phyloP scores from a whole-genome alignment of 2,113 vertebrate species.

The Neotragus pygmaeus region DNA sequence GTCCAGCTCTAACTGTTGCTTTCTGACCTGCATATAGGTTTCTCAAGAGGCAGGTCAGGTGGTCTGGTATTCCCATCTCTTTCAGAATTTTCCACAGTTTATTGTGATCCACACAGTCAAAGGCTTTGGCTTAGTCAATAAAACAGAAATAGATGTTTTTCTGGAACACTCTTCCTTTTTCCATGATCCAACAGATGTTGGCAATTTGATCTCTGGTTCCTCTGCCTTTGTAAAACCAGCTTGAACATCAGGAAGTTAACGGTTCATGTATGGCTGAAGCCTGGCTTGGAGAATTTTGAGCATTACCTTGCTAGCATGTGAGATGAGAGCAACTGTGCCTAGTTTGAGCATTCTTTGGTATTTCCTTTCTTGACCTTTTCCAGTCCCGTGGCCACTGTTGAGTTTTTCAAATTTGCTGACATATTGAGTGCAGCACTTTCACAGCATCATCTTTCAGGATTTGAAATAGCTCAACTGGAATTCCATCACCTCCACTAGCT shows the following conservation, averaged over 20 bases:
- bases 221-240: neutral
- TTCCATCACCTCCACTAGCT: neutral
- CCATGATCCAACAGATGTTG: rapidly evolving
- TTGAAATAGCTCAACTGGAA: neutral
- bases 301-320: neutral
- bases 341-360: neutral
- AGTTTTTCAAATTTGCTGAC: neutral
- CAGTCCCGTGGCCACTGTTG: neutral
- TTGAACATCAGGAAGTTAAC: neutral
- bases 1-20: neutral
- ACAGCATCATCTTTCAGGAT: neutral
- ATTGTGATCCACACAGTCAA: neutral
- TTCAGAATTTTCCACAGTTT: neutral
- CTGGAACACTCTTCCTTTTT: neutral
- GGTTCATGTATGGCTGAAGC: rapidly evolving
- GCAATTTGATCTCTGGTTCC: neutral
- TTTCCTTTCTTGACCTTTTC: neutral
- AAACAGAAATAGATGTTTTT: neutral
- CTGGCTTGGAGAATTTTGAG: neutral
- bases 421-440: neutral
- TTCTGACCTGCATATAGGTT: neutral
- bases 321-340: neutral
- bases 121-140: neutral
- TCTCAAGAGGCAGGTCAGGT: neutral
- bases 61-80: too few species aligned